phyloP scores from a whole-genome alignment of 2,797 vertebrate species.

The Mormyrus proboscirostris region DNA sequence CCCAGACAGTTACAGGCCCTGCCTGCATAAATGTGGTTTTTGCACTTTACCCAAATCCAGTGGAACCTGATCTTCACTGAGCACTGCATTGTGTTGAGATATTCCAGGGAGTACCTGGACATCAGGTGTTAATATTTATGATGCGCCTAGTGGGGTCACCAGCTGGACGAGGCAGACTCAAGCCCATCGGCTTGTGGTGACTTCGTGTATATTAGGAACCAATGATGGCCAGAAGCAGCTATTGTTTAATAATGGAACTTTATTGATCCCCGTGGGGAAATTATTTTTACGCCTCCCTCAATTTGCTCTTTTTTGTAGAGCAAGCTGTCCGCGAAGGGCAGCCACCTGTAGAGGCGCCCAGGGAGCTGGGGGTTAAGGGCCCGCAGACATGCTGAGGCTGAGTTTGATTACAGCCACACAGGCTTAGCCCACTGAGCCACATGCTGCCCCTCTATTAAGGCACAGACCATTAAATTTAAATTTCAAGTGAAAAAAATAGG shows the following conservation, averaged over 20 bases:
- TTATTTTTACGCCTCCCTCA: too few species aligned
- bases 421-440: too few species aligned
- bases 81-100: constrained; percentile 4
- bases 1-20: background rate
- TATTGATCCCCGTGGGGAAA: too few species aligned
- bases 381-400: too few species aligned
- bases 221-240: background rate
- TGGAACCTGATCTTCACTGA: background rate
- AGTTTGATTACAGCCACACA: too few species aligned
- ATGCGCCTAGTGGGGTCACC: background rate
- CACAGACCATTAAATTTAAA: background rate
- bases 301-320: too few species aligned
- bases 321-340: too few species aligned
- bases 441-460: too few species aligned
- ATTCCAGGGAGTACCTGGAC: background rate
- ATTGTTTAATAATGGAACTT: background rate
- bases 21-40: background rate
- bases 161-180: background rate
- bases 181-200: background rate
- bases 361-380: too few species aligned
- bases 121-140: background rate
- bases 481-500: background rate
- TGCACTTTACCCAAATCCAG: background rate
- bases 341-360: too few species aligned
- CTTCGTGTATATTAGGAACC: background rate